Percentiles rank a stretch among this genome's conserved stretches.
Evolutionary conservation across 2,888 invertebrate species (phyloP).

Genomic region (Sphecodes monilicornis): DNA sequence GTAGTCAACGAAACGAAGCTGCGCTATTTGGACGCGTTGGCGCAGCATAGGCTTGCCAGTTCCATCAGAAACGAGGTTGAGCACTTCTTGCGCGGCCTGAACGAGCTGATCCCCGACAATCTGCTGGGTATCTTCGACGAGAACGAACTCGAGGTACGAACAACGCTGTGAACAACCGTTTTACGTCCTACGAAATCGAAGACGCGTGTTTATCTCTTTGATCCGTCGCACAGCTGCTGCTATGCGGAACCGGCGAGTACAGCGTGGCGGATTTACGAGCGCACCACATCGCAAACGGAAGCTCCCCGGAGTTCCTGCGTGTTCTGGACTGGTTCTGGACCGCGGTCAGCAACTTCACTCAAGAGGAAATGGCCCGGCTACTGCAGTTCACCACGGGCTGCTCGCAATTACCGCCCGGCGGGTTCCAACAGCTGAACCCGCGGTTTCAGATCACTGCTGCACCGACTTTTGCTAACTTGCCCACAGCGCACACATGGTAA

Average conservation of each 20-base stretch:
- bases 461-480: constrained; percentile 95
- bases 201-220: constrained; percentile 46
- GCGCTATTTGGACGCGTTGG: constrained; percentile 94
- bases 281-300: constrained; percentile 94
- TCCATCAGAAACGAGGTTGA: constrained; percentile 93
- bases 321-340: constrained; percentile 97
- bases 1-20: constrained; percentile 92
- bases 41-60: constrained; percentile 94
- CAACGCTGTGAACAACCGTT: neutral
- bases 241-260: constrained; percentile 97
- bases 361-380: constrained; percentile 96
- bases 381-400: constrained; percentile 97
- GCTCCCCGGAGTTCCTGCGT: constrained; percentile 92
- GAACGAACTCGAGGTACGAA: constrained; percentile 94
- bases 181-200: neutral
- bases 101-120: constrained; percentile 96
- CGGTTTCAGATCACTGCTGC: constrained; percentile 96
- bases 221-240: constrained; percentile 88
- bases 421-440: constrained; percentile 95
- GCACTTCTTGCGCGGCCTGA: constrained; percentile 95
- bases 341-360: constrained; percentile 94
- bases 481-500: constrained; percentile 97
- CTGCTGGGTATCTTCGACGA: constrained; percentile 97
- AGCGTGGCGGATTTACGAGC: constrained; percentile 95
- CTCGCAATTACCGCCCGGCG: constrained; percentile 95